Percentiles rank a stretch among this genome's conserved stretches.
These are phyloP conservation scores for Patiria pectinifera DNA, from an alignment of 53 echinoderm and acorn worm species.

Conservation along the genomic window DNA sequence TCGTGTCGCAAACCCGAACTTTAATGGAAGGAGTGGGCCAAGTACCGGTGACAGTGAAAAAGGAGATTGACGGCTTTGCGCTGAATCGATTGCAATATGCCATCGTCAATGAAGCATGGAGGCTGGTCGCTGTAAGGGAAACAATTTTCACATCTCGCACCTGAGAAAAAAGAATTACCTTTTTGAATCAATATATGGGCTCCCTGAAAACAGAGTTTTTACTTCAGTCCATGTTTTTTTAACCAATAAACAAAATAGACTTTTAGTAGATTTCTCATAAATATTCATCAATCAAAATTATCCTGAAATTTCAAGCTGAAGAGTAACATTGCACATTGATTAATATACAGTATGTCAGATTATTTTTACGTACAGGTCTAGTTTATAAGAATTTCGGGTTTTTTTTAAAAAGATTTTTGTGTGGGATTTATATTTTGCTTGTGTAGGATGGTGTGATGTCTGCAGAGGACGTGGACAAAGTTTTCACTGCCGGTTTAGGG, in stretches of 20 bases:
- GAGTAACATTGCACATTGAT: no score
- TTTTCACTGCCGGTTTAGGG: slow-evolving; percentile 88
- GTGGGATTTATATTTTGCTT: background rate
- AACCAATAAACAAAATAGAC: no score
- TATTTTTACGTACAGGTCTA: no score
- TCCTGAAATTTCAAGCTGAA: no score
- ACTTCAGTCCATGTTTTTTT: no score
- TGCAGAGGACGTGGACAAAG: slow-evolving; percentile 89
- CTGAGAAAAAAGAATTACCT: background rate
- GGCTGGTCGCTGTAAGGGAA: slow-evolving; percentile 81
- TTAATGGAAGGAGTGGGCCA: slow-evolving; percentile 85
- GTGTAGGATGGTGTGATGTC: slow-evolving; percentile 87
- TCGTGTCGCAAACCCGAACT: slow-evolving; percentile 71
- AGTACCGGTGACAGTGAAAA: slow-evolving; percentile 85
- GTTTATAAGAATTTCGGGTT: no score
- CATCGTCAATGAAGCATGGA: slow-evolving; percentile 80
- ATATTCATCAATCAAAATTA: no score
- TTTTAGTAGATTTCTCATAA: no score
- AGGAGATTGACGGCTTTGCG: slow-evolving; percentile 87
- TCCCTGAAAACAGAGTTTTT: background rate
- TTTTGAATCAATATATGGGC: background rate
- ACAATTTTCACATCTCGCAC: background rate
- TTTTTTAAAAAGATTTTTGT: no score
- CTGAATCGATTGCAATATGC: slow-evolving; percentile 89
- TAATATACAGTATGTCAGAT: no score